Base-by-base conservation (phyloP, 92 coral and sea anemone genomes). In the Porites evermanni region DNA sequence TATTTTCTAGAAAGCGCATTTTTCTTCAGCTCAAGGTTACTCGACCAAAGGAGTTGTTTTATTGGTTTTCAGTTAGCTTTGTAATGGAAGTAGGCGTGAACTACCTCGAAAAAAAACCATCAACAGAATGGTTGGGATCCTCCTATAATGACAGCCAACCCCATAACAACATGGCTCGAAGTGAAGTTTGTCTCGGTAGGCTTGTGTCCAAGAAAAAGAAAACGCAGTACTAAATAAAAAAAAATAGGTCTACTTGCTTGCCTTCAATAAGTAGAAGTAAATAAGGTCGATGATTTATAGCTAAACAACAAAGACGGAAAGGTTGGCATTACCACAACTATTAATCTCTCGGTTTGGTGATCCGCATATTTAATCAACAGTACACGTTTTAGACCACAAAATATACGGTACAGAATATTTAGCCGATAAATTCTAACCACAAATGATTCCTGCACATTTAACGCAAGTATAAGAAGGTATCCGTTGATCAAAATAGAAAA, bases 1-100 rank as follows among this genome's bases (percentile, higher is more conserved):
- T 3, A 65, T 20, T 51, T 79, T 64, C 73, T 52, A 14, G 84
- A 47, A 67, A 14, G 86, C n/a, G 47, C 63, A 53, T 7, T 59
- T 76, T 29, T 59, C 21, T 14, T 23, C 17, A 66, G 20, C 11
- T 21, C 12, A 14, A 7, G 50, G 10, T 52, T 51, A 9, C 12
- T 23, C 44, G n/a, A 16, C 4, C 59, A 6, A 24, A 61, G 13
- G 26, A 56, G 5, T 71, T 58, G 8, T 17, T 6, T 32, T 81
- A 11, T 11, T 32, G 67, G 3, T 70, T 70, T 26, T 3, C 29
- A 64, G 67, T 26, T 54, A 56, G n/a, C 75, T 3, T 17, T 59
- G 13, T 8, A 8, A 32, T 8, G 20, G 63, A 70, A 7, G 21
- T 6, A 58, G 56, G 54, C 14, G 32, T 58, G 32, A 32, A 70